Percentiles rank a stretch among this genome's conserved stretches.
These are phyloP conservation scores for Fringilla coelebs DNA, from an alignment of 2,797 vertebrate species.

Conservation along the genomic window DNA sequence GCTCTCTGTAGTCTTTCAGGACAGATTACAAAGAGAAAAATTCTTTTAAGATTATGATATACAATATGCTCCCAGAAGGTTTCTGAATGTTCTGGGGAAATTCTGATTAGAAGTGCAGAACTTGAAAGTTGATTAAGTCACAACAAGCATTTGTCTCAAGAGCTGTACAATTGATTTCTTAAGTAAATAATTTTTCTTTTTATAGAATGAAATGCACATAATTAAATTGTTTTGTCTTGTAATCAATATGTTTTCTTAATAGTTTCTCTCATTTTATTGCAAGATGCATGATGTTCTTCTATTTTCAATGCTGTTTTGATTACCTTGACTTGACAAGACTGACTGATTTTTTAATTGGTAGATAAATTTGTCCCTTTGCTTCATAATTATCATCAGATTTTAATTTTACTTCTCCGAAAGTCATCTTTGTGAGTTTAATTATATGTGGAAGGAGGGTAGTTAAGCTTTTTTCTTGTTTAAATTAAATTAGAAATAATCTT, in stretches of 20 bases:
- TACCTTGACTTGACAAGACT: neutral
- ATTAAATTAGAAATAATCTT: neutral
- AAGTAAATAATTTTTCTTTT: neutral
- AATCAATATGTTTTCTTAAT: neutral
- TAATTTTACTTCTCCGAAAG: neutral
- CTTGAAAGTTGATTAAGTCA: neutral
- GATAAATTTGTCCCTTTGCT: neutral
- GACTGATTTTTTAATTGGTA: neutral
- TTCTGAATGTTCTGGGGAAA: neutral
- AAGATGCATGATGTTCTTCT: neutral
- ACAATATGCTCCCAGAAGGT: neutral
- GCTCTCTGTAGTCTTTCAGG: neutral
- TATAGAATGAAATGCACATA: neutral
- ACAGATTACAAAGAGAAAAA: neutral
- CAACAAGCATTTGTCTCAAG: neutral
- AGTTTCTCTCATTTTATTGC: neutral
- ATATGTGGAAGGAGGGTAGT: rapidly evolving
- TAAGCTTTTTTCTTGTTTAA: neutral
- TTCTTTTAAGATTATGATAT: neutral
- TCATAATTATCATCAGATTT: neutral
- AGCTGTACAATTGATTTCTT: neutral
- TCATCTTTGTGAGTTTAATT: neutral
- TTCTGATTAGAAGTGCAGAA: neutral
- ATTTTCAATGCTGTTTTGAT: neutral
- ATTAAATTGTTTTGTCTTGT: neutral